Evolutionary conservation across 2,113 vertebrate species (phyloP).

Genomic region (Diphyllodes magnificus): DNA sequence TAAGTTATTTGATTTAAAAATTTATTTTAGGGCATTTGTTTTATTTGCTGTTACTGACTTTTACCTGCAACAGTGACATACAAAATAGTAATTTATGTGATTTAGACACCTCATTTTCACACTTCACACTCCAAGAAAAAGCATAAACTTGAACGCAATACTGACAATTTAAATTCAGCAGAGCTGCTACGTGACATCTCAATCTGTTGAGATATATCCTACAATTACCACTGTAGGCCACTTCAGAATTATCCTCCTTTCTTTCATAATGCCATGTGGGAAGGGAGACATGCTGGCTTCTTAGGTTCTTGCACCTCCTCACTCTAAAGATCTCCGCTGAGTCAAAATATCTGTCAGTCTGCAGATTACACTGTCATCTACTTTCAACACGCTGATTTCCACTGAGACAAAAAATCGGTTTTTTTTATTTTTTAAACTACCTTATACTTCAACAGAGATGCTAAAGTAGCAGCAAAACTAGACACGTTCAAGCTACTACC

Average conservation of each 20-base stretch:
- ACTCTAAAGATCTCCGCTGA: not conserved
- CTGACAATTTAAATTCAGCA: not conserved
- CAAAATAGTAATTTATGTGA: not conserved
- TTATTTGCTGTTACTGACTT: not conserved
- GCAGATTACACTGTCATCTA: not conserved
- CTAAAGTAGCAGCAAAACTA: not conserved
- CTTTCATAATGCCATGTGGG: not conserved
- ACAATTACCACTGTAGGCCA: slow-evolving; percentile 29
- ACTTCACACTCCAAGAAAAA: not conserved
- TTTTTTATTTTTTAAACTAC: not conserved
- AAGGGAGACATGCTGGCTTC: not conserved
- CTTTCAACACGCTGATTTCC: slow-evolving; percentile 10
- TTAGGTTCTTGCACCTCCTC: not conserved
- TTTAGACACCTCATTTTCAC: slow-evolving; percentile 22
- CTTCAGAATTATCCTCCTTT: slow-evolving; percentile 43
- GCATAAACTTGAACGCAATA: not conserved
- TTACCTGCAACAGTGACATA: not conserved
- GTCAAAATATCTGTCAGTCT: not conserved
- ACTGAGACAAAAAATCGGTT: not conserved
- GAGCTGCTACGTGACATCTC: slow-evolving; percentile 9
- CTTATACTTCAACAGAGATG: not conserved
- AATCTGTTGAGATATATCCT: slow-evolving; percentile 28
- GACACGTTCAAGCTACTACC: not conserved
- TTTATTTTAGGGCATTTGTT: not conserved
- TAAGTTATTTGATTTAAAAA: slow-evolving; percentile 3